A percentile compares a stretch with the other conserved stretches of the same genome.
Evolutionary conservation across 2,888 invertebrate genomes (phyloP).

Genomic region (Drosophila monieri): DNA sequence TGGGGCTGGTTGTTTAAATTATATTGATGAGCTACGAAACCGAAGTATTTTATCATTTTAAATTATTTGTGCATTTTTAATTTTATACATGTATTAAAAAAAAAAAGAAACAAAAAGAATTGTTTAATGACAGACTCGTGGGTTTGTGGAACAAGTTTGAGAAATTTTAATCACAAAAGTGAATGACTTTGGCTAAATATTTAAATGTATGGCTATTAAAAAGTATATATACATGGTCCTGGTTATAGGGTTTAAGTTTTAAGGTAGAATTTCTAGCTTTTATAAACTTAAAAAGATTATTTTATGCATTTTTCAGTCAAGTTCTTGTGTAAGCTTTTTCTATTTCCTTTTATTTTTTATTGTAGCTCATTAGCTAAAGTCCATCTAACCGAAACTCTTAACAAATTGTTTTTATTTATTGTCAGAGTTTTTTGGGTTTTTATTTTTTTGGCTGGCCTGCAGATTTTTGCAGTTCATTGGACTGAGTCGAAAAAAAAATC

Average conservation of each 20-base stretch:
- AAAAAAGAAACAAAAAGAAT: not conserved
- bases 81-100: not conserved
- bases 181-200: conserved; percentile 16
- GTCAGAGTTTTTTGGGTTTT: not conserved
- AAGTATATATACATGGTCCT: too few relatives aligned
- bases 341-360: not conserved
- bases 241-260: too few relatives aligned
- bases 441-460: conserved; percentile 26
- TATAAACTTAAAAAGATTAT: too few relatives aligned
- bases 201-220: not conserved
- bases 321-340: not conserved
- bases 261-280: too few relatives aligned
- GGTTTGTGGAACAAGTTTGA: conserved; percentile 22
- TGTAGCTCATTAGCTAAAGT: conserved; percentile 40
- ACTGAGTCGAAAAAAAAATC: conserved; percentile 43
- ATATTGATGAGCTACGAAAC: conserved; percentile 36
- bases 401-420: conserved; percentile 16
- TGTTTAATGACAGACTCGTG: conserved; percentile 4
- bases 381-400: conserved; percentile 25
- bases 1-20: conserved; percentile 10
- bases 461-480: conserved; percentile 73
- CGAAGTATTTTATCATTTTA: not conserved
- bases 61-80: conserved; percentile 14
- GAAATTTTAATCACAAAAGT: conserved; percentile 12
- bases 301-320: too few relatives aligned